Base-by-base conservation (phyloP, 2,113 vertebrate genomes). In the Arvicanthis niloticus region DNA sequence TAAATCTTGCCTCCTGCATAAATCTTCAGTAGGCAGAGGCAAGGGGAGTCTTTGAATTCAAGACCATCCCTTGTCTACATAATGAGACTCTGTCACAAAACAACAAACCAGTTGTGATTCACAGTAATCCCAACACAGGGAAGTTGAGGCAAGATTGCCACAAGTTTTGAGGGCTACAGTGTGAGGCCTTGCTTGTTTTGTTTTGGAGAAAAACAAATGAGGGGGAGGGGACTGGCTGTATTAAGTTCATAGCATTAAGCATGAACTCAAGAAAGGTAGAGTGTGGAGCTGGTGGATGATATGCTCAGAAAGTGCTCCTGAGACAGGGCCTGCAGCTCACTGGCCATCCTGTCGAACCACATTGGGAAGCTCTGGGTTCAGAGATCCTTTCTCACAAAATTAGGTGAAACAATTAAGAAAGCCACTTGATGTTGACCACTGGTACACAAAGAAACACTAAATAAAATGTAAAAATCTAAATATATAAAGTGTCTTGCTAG, bases 241-340 rank as follows among this genome's bases (percentile, higher is more conserved):
- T 37, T 56, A 45, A 12, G 73, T 42, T 16, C 60, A 60, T 37
- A 62, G 58, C 73, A 34, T 40, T 70, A 58, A 80, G 34, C 60
- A n/a, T 1, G 0, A 48, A 76, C 58, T 34, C 68, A 15, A 82
- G 37, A 84, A 75, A 75, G 53, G 56, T 8, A 31, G 26, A 24
- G n/a, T 3, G 0, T n/a, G 12, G 10, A 48, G 62, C 26, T 37
- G 1, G 11, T 45, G 62, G 62, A 11, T 3, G 7, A 19, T 22
- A 3, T 31, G 12, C 42, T 87, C 42, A 37, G 26, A 67, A 68
- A 48, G 40, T 17, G 16, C 60, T 65, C 26, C 19, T 5, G 12
- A 67, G 60, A 48, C 16, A 67, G 40, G 40, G 10, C 24, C 77
- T 13, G 53, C 53, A 21, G 51, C 34, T 81, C 53, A n/a, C 34